Evolutionary conservation across 2,113 vertebrate species (phyloP), one percentile per base, ranked within the genome.

Genomic region (Mormyrus lacerda): DNA sequence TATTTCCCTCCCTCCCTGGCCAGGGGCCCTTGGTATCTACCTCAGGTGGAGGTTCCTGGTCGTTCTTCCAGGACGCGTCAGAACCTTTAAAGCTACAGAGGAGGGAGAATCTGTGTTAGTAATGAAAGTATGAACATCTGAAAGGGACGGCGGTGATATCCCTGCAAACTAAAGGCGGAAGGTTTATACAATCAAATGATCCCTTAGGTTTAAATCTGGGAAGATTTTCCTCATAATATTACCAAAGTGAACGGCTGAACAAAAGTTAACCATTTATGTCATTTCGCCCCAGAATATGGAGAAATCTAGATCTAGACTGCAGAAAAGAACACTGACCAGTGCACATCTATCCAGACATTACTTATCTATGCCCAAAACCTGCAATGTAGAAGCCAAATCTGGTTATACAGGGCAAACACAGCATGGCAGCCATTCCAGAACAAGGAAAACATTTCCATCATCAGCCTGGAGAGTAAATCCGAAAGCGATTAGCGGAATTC

Each of bases 61-160:
- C 98, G 87, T 99, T 97, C 92, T 97, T 97, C 98, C 98, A 99
- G 3, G 98, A 99, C 0, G 98, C 98, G 94, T 99, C 98, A 8
- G 98, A 99, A 88, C 98, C 98, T 91, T 95, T 97, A 0, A 94
- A 93, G 84, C 98, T 99, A 88, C 53, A 89, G 7, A 58, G 1
- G 61, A 83, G 89, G 44, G 17, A 87, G 17, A 84, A 47, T 84
- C 21, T 11, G 39, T 2, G 1, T 84, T 10, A 47, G 39, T n/a
- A 10, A 84, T 19, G 44, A 13, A 10, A 10, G 17, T n/a, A 86
- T 53, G 48, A 27, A 86, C 11, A 86, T 53, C 21, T 86, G 13
- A 50, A 86, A 86, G 3, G 21, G 24, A 3, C 47, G 35, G 47
- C 48, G 31, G 4, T 73, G 65, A 73, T 5, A 73, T 35, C 1